Evolutionary conservation across 2,888 invertebrate species (phyloP).

Genomic region (Brachyptera risi): DNA sequence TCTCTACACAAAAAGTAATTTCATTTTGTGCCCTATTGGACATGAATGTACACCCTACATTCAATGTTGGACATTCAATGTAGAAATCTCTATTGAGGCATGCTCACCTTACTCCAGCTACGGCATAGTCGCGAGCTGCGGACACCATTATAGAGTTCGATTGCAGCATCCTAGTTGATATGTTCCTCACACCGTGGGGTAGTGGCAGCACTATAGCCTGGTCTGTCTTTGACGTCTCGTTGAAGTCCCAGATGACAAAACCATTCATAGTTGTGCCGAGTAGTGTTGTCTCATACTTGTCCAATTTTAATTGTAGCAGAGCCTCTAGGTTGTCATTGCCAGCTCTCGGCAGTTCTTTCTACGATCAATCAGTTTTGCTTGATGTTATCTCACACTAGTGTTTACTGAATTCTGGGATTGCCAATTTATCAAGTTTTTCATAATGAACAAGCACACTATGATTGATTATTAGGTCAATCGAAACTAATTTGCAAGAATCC

Average conservation of each 20-base stretch:
- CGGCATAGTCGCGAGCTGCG: conserved; percentile 83
- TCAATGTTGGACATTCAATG: not conserved
- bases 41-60: not conserved
- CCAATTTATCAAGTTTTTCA: not conserved
- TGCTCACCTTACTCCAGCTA: conserved; percentile 82
- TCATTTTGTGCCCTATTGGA: no score
- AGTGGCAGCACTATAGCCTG: conserved; percentile 65
- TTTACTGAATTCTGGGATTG: not conserved
- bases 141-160: conserved; percentile 92
- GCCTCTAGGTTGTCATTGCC: conserved; percentile 70
- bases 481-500: no score
- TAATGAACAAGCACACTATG: no score
- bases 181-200: conserved; percentile 87
- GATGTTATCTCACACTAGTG: not conserved
- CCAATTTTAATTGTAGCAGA: conserved; percentile 76
- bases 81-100: no score
- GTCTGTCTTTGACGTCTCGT: conserved; percentile 41
- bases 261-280: conserved; percentile 74
- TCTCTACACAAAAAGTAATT: no score
- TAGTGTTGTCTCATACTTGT: conserved; percentile 74
- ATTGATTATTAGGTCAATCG: no score
- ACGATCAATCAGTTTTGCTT: no score
- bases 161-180: conserved; percentile 84
- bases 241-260: conserved; percentile 77
- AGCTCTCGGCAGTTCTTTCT: conserved; percentile 22